phyloP scores from a whole-genome alignment of 2,888 invertebrate genomes.

The Epistrophella euchroma region DNA sequence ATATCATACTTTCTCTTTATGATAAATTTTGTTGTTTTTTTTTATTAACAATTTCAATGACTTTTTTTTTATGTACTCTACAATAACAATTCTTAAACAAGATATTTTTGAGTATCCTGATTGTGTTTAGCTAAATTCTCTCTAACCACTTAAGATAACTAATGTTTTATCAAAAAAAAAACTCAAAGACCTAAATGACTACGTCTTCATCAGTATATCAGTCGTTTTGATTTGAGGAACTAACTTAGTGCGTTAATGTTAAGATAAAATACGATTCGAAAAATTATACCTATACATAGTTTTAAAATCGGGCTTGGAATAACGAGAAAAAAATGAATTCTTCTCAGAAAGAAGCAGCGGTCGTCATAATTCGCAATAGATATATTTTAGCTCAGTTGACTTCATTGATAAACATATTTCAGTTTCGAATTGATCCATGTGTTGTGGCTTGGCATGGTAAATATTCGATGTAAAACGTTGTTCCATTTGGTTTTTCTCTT shows the following conservation, averaged over 20 bases:
- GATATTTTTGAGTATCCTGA: background rate
- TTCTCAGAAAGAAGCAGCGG: background rate
- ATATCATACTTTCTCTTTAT: background rate
- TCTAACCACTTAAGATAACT: conserved; percentile 13
- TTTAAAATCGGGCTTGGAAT: background rate
- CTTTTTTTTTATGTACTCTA: background rate
- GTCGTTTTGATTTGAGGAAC: background rate
- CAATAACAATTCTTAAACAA: no score
- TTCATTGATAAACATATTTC: background rate
- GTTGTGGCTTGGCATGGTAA: background rate
- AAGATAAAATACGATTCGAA: background rate
- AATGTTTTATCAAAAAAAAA: background rate
- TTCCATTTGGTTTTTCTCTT: no score
- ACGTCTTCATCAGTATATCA: no score
- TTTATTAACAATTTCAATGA: background rate
- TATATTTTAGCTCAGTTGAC: background rate
- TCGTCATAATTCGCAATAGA: background rate
- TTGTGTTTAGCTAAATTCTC: conserved; percentile 12
- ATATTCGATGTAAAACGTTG: background rate
- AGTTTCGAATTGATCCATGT: background rate
- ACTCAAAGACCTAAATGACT: background rate
- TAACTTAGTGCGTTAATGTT: background rate
- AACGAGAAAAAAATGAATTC: background rate
- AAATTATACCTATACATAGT: background rate
- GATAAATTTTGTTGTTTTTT: background rate